Conservation (phyloP, 1,140 invertebrate species). For the Oncopodura yosiiana region DNA sequence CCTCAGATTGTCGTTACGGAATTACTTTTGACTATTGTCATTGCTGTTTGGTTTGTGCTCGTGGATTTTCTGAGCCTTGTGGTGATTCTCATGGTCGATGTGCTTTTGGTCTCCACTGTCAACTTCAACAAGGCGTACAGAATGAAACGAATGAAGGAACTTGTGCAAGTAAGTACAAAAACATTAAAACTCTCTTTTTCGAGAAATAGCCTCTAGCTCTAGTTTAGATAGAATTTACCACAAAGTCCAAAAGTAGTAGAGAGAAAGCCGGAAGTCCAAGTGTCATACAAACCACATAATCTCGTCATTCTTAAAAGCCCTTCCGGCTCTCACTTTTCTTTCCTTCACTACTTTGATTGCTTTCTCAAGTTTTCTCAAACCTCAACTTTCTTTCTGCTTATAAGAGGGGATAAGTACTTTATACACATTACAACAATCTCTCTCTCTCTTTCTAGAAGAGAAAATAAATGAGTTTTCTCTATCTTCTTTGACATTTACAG, state of each 20-base stretch:
- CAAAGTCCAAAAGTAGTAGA: too few relatives aligned
- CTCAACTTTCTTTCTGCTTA: too few relatives aligned
- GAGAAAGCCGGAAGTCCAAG: too few relatives aligned
- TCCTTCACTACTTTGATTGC: not conserved
- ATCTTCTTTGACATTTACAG: conserved; percentile 6
- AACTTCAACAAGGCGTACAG: not conserved
- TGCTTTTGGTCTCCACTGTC: conserved; percentile 25
- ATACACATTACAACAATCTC: too few relatives aligned
- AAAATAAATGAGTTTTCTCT: conserved; percentile 3
- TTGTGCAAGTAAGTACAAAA: conserved; percentile 3
- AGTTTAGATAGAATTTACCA: too few relatives aligned
- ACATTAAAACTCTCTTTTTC: too few relatives aligned
- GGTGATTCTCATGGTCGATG: conserved; percentile 27
- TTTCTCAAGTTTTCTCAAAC: not conserved
- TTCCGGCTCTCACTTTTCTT: not conserved
- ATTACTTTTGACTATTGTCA: conserved; percentile 32
- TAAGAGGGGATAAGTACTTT: too few relatives aligned
- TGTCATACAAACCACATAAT: too few relatives aligned
- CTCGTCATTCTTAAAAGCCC: too few relatives aligned
- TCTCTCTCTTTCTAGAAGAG: too few relatives aligned
- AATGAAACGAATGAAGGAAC: conserved; percentile 17
- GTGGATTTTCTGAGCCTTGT: conserved; percentile 33
- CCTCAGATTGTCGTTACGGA: conserved; percentile 26
- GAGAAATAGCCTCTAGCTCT: too few relatives aligned
- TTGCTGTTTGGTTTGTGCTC: conserved; percentile 33